Base-by-base conservation (phyloP, 2,797 vertebrate genomes). In the Gymnothorax reevesii region DNA sequence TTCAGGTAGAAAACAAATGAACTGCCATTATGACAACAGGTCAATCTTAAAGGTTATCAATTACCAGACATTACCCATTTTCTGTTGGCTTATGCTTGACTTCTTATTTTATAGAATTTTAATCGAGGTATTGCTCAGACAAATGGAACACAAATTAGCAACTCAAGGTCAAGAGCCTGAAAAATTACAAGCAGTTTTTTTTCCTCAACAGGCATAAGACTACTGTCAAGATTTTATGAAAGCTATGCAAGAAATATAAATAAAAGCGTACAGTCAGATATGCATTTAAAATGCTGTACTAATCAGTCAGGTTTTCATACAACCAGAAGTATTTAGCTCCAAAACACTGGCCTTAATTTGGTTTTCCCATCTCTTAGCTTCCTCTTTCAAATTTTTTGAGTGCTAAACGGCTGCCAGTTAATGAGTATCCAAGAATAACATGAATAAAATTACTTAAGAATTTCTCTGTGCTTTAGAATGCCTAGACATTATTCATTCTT, bases 1-100 rank as follows among this genome's bases (percentile, higher is more conserved):
- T 77, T 86, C 89, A 86, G 83, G 92, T 92, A 91, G 91, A 92
- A 87, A 89, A 91, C 87, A 73, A 89, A 87, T 85, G 83, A 77
- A 93, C 94, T 94, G 94, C 91, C 92, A 93, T 94, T 93, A 93
- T 91, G 91, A 93, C 91, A 89, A 88, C 15, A 64, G 60, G 6
- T 64, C 15, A 64, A 64, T 88, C 91, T 93, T 49, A 89, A 91
- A 17, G 17, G 20, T 64, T 64, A 64, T 10, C 15, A 60, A 60
- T 60, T 60, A 8, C 15, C 10, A 12, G 57, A 60, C 10, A 60
- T 60, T 2, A 64, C 17, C 60, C 22, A 4, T 69, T 69, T 69
- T 5, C 66, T 25, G 27, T 42, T 42, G 66, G 66, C 27, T 73
- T 10, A 13, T 8, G n/a, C n/a, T n/a, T 66, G 20, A n/a, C 64